Percentiles rank a stretch among this genome's conserved stretches.
These are phyloP conservation scores for Boulengerochromis microlepis DNA, from an alignment of 2,113 vertebrate genomes.

Conservation along the genomic window DNA sequence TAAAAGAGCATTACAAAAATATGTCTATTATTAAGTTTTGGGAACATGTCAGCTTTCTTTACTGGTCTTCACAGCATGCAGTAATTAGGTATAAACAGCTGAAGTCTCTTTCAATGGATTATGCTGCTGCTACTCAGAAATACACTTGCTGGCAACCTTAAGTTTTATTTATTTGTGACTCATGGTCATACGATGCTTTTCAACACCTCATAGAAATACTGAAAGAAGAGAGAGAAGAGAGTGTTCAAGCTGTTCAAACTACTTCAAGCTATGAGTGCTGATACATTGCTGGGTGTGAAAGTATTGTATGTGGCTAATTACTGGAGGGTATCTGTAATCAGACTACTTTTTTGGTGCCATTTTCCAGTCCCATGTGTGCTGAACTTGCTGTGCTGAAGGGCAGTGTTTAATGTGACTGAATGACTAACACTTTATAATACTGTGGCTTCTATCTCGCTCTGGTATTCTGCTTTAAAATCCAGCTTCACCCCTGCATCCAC, in stretches of 20 bases:
- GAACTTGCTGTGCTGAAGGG: neutral
- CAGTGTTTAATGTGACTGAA: neutral
- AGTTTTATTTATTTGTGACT: conserved; percentile 20
- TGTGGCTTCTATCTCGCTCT: neutral
- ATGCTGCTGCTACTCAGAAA: neutral
- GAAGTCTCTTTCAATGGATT: neutral
- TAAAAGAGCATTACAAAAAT: neutral
- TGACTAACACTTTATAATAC: neutral
- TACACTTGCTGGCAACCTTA: neutral
- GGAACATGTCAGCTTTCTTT: neutral
- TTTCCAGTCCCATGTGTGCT: neutral
- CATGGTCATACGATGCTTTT: conserved; percentile 2
- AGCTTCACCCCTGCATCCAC: neutral
- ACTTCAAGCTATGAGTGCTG: neutral
- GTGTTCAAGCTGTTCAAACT: neutral
- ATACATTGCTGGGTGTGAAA: neutral
- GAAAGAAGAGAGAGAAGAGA: neutral
- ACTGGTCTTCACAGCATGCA: neutral
- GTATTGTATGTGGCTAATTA: neutral
- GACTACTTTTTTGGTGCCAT: neutral
- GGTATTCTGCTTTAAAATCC: neutral
- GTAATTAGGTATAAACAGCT: neutral
- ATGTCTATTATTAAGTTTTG: neutral
- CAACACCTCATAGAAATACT: neutral
- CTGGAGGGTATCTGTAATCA: neutral